Conservation (phyloP, 2,113 vertebrate species). For the Actinemys pallida region DNA sequence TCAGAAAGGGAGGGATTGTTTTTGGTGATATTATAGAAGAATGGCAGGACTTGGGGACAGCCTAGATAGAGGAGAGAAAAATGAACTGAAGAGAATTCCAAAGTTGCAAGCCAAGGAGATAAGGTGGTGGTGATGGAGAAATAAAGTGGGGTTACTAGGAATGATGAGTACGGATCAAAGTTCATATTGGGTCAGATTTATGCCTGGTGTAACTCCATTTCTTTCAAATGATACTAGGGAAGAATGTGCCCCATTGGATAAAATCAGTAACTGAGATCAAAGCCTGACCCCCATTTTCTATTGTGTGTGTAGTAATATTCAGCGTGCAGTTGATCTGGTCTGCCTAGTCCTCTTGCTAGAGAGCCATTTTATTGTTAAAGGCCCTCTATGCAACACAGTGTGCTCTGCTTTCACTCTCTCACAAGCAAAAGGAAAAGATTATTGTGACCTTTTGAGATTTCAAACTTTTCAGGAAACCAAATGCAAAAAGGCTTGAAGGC, state of each 20-base stretch:
- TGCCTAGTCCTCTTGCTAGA: rapidly evolving
- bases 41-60: not conserved
- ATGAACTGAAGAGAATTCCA: not conserved
- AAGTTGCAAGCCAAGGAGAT: not conserved
- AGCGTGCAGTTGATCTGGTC: not conserved
- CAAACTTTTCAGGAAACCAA: constrained; percentile 1
- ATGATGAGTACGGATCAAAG: not conserved
- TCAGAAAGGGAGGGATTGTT: not conserved
- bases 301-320: not conserved
- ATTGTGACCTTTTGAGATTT: not conserved
- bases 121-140: not conserved
- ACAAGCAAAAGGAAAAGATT: not conserved
- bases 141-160: not conserved
- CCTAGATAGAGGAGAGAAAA: not conserved
- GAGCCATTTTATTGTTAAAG: not conserved
- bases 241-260: not conserved
- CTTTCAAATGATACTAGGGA: not conserved
- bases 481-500: not conserved
- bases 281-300: not conserved
- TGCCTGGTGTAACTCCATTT: not conserved
- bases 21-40: not conserved
- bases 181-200: not conserved
- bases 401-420: not conserved
- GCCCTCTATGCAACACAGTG: not conserved
- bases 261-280: not conserved